Conservation (phyloP, 2,797 vertebrate genomes). For the Chelonia mydas region DNA sequence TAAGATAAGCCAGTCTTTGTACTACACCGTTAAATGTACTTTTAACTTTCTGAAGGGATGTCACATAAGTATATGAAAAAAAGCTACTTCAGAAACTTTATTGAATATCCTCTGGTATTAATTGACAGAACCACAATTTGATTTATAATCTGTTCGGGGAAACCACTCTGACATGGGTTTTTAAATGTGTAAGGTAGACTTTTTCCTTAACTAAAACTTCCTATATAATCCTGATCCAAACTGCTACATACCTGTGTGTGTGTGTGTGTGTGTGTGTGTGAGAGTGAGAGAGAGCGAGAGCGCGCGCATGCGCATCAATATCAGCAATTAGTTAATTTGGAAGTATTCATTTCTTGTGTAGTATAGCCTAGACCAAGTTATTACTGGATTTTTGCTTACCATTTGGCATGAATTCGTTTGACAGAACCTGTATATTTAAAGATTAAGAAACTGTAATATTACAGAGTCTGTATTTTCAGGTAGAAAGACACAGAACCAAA, state of each 20-base stretch:
- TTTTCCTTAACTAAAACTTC: background rate
- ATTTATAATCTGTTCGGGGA: background rate
- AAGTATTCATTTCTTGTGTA: background rate
- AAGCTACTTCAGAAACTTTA: background rate
- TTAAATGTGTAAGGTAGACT: background rate
- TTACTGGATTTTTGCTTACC: background rate
- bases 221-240: background rate
- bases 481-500: background rate
- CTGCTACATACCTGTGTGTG: background rate
- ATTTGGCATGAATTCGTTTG: background rate
- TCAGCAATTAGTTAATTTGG: accelerated
- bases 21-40: background rate
- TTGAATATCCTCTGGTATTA: background rate
- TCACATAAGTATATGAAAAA: background rate
- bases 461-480: background rate
- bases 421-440: background rate
- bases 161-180: background rate
- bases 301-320: too few relatives aligned
- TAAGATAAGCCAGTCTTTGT: slow-evolving; percentile 64
- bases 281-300: too few relatives aligned
- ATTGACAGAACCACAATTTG: background rate
- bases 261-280: background rate
- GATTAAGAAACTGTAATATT: background rate
- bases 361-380: background rate
- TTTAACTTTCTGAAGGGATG: slow-evolving; percentile 10